Evolutionary conservation across 2,888 invertebrate species (phyloP), one percentile per base, ranked within the genome.

Genomic region (Polietes domitor): DNA sequence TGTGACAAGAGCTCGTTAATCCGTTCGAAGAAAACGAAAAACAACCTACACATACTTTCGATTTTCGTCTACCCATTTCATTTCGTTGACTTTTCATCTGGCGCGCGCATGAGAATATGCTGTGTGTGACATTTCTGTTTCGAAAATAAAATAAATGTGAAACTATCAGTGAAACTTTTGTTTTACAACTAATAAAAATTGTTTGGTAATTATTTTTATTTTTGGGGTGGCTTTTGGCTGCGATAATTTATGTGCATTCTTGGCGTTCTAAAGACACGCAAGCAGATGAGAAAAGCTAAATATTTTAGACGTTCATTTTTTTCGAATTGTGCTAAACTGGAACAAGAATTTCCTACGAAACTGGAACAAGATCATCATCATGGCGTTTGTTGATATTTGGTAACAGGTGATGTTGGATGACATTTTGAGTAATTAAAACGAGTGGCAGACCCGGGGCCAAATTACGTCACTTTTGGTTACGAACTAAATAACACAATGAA

Each of bases 1-100:
- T 43, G 12, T 24, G 32, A 80, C 70, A 70, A 58, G 15, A 61
- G 47, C 74, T 80, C 74, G 58, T 80, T 80, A 74, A 80, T 61
- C 53, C 63, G 68, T 73, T 74, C 7, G n/a, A n/a, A n/a, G n/a
- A n/a, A n/a, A n/a, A n/a, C n/a, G n/a, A n/a, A 43, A 47, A 28
- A 7, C 73, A 74, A 78, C 63, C 53, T 26, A 47, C 78, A 72
- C 63, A 77, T 15, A 58, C 58, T 63, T 28, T 63, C 32, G 28
- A 3, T 63, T 63, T 32, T 9, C n/a, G 2, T 28, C 9, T 17
- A 0, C 63, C 2, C 15, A 15, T 32, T 63, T 32, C 32, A 7
- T 32, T 28, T 17, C 58, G 26, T 15, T 6, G 17, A 58, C 26
- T 24, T 26, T 58, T 26, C 12, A 50, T 50, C 6, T 50, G n/a